Base-by-base conservation (phyloP, 2,797 vertebrate genomes). In the Acipenser oxyrinchus region DNA sequence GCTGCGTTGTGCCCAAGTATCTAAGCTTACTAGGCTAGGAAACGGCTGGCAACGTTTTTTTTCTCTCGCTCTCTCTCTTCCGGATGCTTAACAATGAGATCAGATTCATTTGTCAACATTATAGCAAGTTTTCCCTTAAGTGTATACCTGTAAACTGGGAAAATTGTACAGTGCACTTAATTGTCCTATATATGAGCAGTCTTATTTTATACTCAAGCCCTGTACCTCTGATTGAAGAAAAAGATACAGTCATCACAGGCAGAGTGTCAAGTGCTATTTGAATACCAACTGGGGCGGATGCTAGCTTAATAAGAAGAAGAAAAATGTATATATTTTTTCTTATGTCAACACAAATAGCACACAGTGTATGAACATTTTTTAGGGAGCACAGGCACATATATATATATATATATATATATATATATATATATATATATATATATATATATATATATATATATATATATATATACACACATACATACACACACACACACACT, bases 151-250 rank as follows among this genome's bases (percentile, higher is more conserved):
- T 97, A 96, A 98, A 97, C 94, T 93, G 93, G 94, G 92, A 94
- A 96, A 93, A 94, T 90, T 88, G 89, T 94, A 95, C 93, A 95
- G 95, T 97, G 95, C 95, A 97, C 88, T 93, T 93, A 85, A 92
- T 92, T 93, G 92, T 94, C 90, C 89, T 91, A 90, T 90, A 89
- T 91, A 88, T 90, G 89, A 92, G 91, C 87, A 91, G 88, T 87
- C 83, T 88, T 88, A 86, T 87, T 92, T 93, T 91, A 92, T 91
- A 94, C 92, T 94, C 90, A 90, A 90, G 89, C 90, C 82, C 87
- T 87, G 89, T 85, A 93, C 84, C 87, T 88, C 86, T 81, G 86
- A 92, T 92, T 91, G 90, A 85, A 77, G 88, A 84, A 83, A 86
- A 88, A 83, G 83, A 88, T 89, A 87, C 84, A 87, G 85, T 80